Evolutionary conservation across 2,113 vertebrate genomes (phyloP).

Genomic region (Ailuropoda melanoleuca): DNA sequence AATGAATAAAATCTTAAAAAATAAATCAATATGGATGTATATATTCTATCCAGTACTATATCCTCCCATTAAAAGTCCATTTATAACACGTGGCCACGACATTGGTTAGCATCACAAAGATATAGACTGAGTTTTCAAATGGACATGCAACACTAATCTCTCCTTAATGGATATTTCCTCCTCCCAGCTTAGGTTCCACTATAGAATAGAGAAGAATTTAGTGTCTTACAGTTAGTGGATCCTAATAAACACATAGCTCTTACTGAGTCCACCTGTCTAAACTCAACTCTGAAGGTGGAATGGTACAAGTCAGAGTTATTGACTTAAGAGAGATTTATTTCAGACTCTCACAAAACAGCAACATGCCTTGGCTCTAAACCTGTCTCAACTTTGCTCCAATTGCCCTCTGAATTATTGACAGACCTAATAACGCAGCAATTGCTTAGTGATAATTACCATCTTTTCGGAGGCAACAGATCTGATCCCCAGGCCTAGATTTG

Average conservation of each 20-base stretch:
- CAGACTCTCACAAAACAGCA: constrained; percentile 31
- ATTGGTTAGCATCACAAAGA: not conserved
- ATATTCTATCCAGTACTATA: not conserved
- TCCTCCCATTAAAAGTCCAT: constrained; percentile 13
- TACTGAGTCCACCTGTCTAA: not conserved
- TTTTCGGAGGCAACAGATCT: constrained; percentile 43
- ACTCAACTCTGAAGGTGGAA: constrained; percentile 27
- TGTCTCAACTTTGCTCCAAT: constrained; percentile 37
- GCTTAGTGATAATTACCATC: constrained; percentile 27
- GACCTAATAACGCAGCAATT: constrained; percentile 56
- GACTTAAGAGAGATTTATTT: constrained; percentile 57
- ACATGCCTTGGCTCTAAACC: not conserved
- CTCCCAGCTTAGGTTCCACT: not conserved
- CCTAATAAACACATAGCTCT: constrained; percentile 44
- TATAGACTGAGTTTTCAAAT: not conserved
- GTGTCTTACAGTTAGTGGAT: not conserved
- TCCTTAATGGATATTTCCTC: not conserved
- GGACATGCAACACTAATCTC: not conserved
- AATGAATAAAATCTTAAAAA: not conserved
- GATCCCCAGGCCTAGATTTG: constrained; percentile 46
- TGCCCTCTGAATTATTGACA: constrained; percentile 55
- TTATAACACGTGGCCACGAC: constrained; percentile 30
- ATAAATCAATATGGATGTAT: not conserved
- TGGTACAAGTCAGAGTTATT: not conserved
- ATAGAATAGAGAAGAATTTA: not conserved